Evolutionary conservation across 2,113 vertebrate species (phyloP).

Genomic region (Misgurnus anguillicaudatus): DNA sequence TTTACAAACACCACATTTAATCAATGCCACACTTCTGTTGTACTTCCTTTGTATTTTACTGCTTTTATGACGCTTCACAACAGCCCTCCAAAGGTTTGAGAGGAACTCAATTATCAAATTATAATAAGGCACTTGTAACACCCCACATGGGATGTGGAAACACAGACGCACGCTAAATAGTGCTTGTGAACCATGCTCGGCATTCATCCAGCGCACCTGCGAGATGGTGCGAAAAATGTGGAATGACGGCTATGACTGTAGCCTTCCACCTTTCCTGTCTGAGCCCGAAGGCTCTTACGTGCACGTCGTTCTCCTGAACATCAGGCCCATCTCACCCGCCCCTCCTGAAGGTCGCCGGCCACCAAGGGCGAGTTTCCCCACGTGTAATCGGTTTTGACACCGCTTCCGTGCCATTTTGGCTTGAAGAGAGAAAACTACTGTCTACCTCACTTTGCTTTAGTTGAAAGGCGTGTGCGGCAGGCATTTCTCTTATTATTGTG

Average conservation of each 20-base stretch:
- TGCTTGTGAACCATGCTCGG: conserved; percentile 46
- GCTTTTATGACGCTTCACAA: conserved; percentile 12
- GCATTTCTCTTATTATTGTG: not conserved
- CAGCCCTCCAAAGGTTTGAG: conserved; percentile 41
- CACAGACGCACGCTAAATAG: conserved; percentile 59
- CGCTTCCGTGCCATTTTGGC: conserved; percentile 27
- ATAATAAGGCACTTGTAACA: conserved; percentile 50
- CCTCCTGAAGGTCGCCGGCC: conserved; percentile 38
- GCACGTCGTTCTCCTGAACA: conserved; percentile 12
- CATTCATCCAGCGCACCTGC: conserved; percentile 50
- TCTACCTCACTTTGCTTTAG: conserved; percentile 31
- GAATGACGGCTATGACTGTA: conserved; percentile 42
- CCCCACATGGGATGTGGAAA: conserved; percentile 46
- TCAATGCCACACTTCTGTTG: conserved; percentile 3
- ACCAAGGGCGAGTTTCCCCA: conserved; percentile 39
- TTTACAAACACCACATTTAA: conserved; percentile 5
- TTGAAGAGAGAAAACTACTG: conserved; percentile 8
- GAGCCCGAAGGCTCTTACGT: conserved; percentile 16
- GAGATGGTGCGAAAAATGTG: conserved; percentile 50
- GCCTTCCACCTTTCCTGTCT: conserved; percentile 26
- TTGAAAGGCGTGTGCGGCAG: not conserved
- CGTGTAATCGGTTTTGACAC: conserved; percentile 34
- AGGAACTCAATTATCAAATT: conserved; percentile 60
- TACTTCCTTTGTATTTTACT: not conserved
- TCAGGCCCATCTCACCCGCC: not conserved